A percentile compares a stretch with the other conserved stretches of the same genome.
Evolutionary conservation across 2,113 vertebrate genomes (phyloP).

Genomic region (Pica pica): DNA sequence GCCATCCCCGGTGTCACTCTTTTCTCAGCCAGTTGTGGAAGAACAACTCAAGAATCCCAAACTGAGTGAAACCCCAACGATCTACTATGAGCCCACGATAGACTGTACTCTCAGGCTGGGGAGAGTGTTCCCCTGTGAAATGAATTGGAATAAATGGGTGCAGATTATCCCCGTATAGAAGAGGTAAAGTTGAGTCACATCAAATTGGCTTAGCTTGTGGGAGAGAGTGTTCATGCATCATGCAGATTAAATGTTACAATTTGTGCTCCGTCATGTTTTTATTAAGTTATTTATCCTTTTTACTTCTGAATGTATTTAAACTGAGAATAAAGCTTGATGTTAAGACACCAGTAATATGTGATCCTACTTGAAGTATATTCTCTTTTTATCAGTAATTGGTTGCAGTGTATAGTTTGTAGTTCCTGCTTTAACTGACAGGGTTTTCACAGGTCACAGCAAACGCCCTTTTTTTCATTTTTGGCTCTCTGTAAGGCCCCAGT

Average conservation of each 20-base stretch:
- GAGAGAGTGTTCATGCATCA: too few species aligned
- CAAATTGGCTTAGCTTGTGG: neutral
- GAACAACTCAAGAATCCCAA: neutral
- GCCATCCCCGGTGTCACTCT: slow-evolving; percentile 69
- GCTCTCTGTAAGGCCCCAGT: accelerated
- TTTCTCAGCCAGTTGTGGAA: slow-evolving; percentile 55
- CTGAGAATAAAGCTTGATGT: neutral
- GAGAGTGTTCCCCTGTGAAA: slow-evolving; percentile 82
- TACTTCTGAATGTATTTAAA: slow-evolving; percentile 12
- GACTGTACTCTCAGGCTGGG: slow-evolving; percentile 84
- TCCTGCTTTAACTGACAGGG: accelerated
- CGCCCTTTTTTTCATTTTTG: neutral
- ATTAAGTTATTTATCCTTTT: slow-evolving; percentile 34
- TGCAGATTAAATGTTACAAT: neutral
- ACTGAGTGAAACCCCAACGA: neutral
- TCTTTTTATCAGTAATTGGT: neutral
- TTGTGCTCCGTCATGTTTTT: neutral
- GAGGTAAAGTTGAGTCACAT: neutral
- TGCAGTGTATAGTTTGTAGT: accelerated
- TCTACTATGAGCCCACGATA: slow-evolving; percentile 86
- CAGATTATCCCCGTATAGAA: slow-evolving; percentile 48
- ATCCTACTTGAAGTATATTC: neutral
- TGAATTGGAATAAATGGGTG: slow-evolving; percentile 86
- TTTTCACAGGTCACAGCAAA: neutral
- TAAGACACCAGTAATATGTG: neutral